Conservation (phyloP, 23 tunicate genomes). For the Ciona savignyi region DNA sequence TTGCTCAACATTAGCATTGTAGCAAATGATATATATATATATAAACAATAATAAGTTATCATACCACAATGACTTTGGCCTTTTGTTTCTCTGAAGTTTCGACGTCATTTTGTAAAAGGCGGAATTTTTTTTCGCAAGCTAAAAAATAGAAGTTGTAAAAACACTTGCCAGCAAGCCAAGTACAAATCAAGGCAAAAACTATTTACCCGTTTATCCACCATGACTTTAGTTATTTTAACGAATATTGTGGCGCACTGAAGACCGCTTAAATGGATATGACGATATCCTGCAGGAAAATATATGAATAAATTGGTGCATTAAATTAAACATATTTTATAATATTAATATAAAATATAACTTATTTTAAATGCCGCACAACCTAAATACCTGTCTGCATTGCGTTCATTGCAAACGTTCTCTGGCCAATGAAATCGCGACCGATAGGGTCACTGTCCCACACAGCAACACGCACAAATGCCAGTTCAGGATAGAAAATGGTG, state of each 20-base stretch:
- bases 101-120: neutral
- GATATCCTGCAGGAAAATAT: constrained; percentile 34
- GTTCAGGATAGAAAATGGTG: constrained; percentile 33
- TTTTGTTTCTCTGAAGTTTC: neutral
- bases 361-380: too few relatives aligned
- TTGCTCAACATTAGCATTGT: too few relatives aligned
- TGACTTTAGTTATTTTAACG: constrained; percentile 38
- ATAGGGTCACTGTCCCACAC: constrained; percentile 92
- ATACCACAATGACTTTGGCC: too few relatives aligned
- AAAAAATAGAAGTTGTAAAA: too few relatives aligned
- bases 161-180: neutral
- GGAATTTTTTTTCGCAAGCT: neutral
- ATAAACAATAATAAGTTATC: too few relatives aligned
- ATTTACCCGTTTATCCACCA: neutral
- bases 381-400: constrained; percentile 41
- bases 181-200: too few relatives aligned
- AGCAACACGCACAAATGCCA: constrained; percentile 65
- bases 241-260: constrained; percentile 54
- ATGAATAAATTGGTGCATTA: neutral
- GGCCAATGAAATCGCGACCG: constrained; percentile 81
- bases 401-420: constrained; percentile 45
- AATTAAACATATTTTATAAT: neutral
- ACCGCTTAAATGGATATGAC: constrained; percentile 49
- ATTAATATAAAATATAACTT: too few relatives aligned
- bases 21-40: too few relatives aligned